Evolutionary conservation across 2,797 vertebrate species (phyloP).

Genomic region (Crax fasciolata): DNA sequence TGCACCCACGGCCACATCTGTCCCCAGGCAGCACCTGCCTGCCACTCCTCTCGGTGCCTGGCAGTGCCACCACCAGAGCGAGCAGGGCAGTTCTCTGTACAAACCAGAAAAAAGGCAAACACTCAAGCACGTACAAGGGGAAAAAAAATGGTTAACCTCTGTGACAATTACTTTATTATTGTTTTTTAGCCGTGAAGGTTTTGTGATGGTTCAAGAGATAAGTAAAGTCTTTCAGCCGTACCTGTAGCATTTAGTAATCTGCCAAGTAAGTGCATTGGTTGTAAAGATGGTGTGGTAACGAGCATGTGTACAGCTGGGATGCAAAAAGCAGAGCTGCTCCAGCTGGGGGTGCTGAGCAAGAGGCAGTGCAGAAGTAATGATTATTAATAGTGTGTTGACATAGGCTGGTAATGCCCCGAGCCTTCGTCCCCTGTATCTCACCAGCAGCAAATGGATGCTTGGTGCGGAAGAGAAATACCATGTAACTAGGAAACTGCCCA

Average conservation of each 20-base stretch:
- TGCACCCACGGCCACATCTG: accelerated
- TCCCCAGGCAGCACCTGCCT: background rate
- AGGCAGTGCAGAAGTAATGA: slow-evolving; percentile 20
- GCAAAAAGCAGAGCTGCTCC: slow-evolving; percentile 4
- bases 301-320: background rate
- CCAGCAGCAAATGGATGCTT: background rate
- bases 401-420: slow-evolving; percentile 31
- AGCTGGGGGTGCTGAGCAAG: slow-evolving; percentile 9
- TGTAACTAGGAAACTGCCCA: slow-evolving; percentile 24
- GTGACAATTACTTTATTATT: background rate
- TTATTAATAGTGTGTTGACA: slow-evolving; percentile 49
- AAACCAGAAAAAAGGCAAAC: background rate
- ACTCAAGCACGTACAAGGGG: background rate
- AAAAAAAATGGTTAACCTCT: background rate
- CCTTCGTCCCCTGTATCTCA: background rate
- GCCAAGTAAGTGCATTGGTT: slow-evolving; percentile 33
- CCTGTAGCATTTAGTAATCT: slow-evolving; percentile 24
- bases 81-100: background rate
- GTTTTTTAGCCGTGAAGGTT: slow-evolving; percentile 2
- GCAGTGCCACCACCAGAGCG: background rate
- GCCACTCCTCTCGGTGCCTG: background rate
- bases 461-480: background rate
- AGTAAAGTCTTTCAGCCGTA: background rate
- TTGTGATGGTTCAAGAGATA: slow-evolving; percentile 27
- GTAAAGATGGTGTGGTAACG: background rate